phyloP scores from a whole-genome alignment of 2,797 vertebrate genomes.

The Linurgus olivaceus region DNA sequence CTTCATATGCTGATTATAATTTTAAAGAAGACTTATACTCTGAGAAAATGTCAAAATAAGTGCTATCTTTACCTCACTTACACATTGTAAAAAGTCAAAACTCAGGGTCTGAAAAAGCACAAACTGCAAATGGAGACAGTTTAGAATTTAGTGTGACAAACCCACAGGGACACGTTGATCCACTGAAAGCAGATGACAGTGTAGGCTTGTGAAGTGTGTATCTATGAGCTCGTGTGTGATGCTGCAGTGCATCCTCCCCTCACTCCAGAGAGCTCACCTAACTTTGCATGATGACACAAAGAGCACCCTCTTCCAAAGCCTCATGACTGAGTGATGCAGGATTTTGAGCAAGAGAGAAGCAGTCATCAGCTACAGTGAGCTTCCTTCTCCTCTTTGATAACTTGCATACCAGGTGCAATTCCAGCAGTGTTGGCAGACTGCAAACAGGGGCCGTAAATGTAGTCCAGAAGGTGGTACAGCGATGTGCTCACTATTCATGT shows the following conservation, averaged over 20 bases:
- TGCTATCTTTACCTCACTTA: neutral
- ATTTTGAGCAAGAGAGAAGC: neutral
- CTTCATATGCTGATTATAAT: neutral
- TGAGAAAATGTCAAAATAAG: neutral
- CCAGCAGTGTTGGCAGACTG: neutral
- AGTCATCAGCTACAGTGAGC: neutral
- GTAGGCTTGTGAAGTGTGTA: accelerated
- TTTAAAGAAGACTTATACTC: neutral
- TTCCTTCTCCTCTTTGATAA: neutral
- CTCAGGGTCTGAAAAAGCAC: neutral
- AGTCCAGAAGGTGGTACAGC: neutral
- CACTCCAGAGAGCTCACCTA: no score
- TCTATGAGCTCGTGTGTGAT: neutral
- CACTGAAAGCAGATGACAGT: neutral
- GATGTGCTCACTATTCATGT: neutral
- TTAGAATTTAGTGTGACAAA: neutral
- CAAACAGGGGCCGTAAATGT: neutral
- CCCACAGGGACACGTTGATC: accelerated
- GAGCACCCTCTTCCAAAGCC: neutral
- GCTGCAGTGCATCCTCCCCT: accelerated
- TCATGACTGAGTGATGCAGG: accelerated
- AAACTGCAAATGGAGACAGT: neutral
- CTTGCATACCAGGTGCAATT: accelerated
- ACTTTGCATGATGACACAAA: neutral
- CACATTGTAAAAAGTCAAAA: neutral